phyloP scores from a whole-genome alignment of 2,797 vertebrate genomes.

The Intellagama lesueurii region DNA sequence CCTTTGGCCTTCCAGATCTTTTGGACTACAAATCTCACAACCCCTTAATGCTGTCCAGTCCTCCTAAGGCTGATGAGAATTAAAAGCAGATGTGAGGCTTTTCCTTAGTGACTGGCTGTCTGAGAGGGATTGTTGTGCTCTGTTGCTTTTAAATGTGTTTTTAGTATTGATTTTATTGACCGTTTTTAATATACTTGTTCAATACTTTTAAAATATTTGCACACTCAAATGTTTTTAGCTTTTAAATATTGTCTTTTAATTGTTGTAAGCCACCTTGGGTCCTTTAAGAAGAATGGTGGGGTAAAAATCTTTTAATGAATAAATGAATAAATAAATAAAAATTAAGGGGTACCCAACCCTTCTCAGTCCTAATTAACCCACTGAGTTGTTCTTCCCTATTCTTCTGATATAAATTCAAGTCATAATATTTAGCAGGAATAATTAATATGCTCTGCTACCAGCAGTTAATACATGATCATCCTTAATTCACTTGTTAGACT shows the following conservation, averaged over 20 bases:
- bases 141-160: too few species aligned
- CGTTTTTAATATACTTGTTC: too few species aligned
- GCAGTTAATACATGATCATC: not conserved
- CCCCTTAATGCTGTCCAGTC: not conserved
- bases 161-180: too few species aligned
- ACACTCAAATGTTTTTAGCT: too few species aligned
- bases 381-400: not conserved
- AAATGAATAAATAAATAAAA: not conserved
- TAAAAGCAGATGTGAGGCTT: too few species aligned
- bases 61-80: not conserved
- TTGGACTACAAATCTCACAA: not conserved
- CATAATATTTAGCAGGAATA: not conserved
- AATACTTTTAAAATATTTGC: too few species aligned
- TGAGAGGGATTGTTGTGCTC: too few species aligned
- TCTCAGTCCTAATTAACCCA: not conserved
- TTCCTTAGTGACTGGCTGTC: too few species aligned
- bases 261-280: too few species aligned
- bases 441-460: too few species aligned
- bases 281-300: too few species aligned
- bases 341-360: not conserved
- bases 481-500: not conserved
- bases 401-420: not conserved
- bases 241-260: too few species aligned
- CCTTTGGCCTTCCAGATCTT: not conserved
- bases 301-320: not conserved